These are phyloP conservation scores for Homarus americanus DNA, from an alignment of 1,140 invertebrate genomes.

Conservation along the genomic window DNA sequence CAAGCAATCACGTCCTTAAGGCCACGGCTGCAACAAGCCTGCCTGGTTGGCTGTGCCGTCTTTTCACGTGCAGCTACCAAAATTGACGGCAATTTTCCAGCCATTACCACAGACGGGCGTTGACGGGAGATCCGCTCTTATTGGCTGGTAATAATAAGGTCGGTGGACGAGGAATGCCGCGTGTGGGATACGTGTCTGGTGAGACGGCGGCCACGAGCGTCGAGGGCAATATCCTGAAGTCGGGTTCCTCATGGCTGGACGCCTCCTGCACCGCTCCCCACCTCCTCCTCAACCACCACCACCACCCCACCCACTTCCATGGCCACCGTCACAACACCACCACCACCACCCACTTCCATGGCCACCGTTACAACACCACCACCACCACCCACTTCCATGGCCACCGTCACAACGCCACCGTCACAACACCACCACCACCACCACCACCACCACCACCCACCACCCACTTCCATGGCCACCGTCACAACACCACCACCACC, in stretches of 20 bases:
- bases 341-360: background rate
- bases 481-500: background rate
- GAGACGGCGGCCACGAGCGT: slow-evolving; percentile 35
- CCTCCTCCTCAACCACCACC: too few species aligned
- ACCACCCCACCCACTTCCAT: background rate
- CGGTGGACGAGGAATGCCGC: background rate
- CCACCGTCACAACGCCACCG: too few species aligned
- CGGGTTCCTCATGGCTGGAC: slow-evolving; percentile 53
- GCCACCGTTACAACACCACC: background rate
- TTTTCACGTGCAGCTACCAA: slow-evolving; percentile 54
- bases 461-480: background rate
- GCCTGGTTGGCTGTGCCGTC: background rate
- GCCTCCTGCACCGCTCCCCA: background rate
- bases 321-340: background rate
- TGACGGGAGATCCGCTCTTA: background rate
- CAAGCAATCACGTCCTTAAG: background rate
- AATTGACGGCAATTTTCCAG: slow-evolving; percentile 56
- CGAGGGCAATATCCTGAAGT: slow-evolving; percentile 56
- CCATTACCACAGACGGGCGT: slow-evolving; percentile 4
- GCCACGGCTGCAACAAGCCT: background rate
- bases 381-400: background rate
- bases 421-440: too few species aligned
- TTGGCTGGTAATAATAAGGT: background rate
- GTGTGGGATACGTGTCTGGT: slow-evolving; percentile 32
- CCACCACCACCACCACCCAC: background rate